These are phyloP conservation scores for Tachysurus fulvidraco DNA, from an alignment of 2,113 vertebrate species.

Conservation along the genomic window DNA sequence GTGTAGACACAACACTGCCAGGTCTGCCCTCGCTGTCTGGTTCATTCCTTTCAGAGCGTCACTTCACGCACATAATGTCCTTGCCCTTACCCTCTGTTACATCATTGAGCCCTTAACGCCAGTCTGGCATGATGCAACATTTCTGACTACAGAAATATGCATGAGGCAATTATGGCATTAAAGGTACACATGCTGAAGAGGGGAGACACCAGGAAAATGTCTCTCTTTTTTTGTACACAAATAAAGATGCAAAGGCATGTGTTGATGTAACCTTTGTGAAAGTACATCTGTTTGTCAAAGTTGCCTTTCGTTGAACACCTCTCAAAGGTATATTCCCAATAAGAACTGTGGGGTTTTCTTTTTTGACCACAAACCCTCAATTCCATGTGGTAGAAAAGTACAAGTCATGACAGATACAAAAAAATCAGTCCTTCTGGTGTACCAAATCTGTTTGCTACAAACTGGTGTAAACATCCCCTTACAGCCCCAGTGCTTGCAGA, in stretches of 20 bases:
- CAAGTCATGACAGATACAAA: neutral
- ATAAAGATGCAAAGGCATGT: neutral
- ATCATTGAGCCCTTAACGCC: slow-evolving; percentile 66
- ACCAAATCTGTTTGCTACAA: neutral
- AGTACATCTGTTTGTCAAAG: neutral
- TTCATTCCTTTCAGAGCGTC: slow-evolving; percentile 36
- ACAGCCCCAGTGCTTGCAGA: neutral
- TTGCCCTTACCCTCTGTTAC: slow-evolving; percentile 71
- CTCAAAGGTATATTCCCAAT: neutral
- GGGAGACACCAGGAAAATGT: neutral
- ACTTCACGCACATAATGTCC: slow-evolving; percentile 43
- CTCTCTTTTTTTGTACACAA: neutral
- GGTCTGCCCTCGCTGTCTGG: slow-evolving; percentile 38
- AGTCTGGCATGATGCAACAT: slow-evolving; percentile 65
- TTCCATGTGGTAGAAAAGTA: neutral
- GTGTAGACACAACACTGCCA: slow-evolving; percentile 9
- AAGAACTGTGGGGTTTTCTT: neutral
- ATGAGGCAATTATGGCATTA: slow-evolving; percentile 28
- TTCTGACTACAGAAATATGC: slow-evolving; percentile 39
- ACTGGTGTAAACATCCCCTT: no score
- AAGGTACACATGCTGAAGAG: neutral
- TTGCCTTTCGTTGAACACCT: no score
- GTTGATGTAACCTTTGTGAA: slow-evolving; percentile 19
- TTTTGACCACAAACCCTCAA: neutral
- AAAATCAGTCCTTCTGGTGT: neutral